Base-by-base conservation (phyloP, 2,888 invertebrate genomes). In the Thecophora atra region DNA sequence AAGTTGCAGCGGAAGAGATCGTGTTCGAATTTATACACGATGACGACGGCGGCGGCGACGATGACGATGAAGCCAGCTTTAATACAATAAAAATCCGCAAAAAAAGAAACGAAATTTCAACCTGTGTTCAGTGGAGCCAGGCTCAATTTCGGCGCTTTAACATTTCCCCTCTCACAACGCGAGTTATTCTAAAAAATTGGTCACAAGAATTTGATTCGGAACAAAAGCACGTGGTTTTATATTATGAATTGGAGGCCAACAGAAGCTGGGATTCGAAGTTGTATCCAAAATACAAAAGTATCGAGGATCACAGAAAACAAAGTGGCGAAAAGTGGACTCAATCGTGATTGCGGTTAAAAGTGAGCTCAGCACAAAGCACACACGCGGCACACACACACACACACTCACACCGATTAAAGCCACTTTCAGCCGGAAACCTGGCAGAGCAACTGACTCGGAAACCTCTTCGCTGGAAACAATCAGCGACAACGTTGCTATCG, bases 381-480 rank as follows among this genome's bases (percentile, higher is more conserved):
- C 37, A 3, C 37, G 11, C 54, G 37, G 26, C 68, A 60, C 8
- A 26, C 60, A n/a, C 15, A 60, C 13, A 26, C 17, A 24, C 15
- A 24, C 28, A n/a, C n/a, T n/a, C n/a, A n/a, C n/a, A n/a, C n/a
- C n/a, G n/a, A 44, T 58, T 68, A 21, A 68, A 58, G 56, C 21
- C 68, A 68, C 15, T 68, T 42, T 58, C 24, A 44, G 24, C 62
- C 70, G 70, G 70, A 70, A 62, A 63, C 54, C 63, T 70, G 51
- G 21, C 63, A 19, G 30, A 60, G 62, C 60, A 60, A 60, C n/a
- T 60, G 60, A 4, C n/a, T 28, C 47, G 42, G 19, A 60, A 58
- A 21, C 8, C 7, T 52, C 26, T 67, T 67, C 54, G 11, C 37
- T 21, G 15, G 21, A 52, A 30, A 52, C 37, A 30, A 52, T 67